These are phyloP conservation scores for Xenentodon cancila DNA, from an alignment of 2,797 vertebrate species.

Conservation along the genomic window DNA sequence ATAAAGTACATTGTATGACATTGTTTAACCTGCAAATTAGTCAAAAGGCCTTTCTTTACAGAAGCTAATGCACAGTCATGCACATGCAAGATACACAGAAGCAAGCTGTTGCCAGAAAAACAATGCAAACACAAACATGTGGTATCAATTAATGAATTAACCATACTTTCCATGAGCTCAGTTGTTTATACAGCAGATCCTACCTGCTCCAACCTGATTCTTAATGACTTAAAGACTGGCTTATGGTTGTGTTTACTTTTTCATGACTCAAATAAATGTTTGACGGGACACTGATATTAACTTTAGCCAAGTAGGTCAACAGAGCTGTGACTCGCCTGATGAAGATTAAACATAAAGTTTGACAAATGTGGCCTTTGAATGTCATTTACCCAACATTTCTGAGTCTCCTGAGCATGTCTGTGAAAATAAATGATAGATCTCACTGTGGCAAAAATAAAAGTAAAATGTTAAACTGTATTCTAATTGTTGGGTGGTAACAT, in stretches of 20 bases:
- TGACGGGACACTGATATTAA: slow-evolving; percentile 2
- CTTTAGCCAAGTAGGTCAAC: background rate
- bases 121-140: background rate
- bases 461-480: too few species aligned
- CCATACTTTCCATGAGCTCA: background rate
- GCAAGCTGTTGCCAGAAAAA: background rate
- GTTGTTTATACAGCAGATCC: background rate
- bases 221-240: background rate
- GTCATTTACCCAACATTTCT: too few species aligned
- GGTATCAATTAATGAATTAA: background rate
- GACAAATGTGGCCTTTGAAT: too few species aligned
- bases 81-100: background rate
- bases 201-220: background rate
- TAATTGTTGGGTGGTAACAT: too few species aligned
- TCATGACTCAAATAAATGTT: slow-evolving; percentile 8
- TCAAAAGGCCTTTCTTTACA: background rate
- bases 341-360: too few species aligned
- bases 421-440: too few species aligned
- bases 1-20: slow-evolving; percentile 1
- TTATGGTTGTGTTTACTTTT: slow-evolving; percentile 11
- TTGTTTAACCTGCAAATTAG: background rate
- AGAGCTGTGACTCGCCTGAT: too few species aligned
- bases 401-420: too few species aligned
- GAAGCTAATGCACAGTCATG: slow-evolving; percentile 10
- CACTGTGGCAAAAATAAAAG: too few species aligned